Evolutionary conservation across 2,888 invertebrate genomes (phyloP).

Genomic region (Smittia aterrima): DNA sequence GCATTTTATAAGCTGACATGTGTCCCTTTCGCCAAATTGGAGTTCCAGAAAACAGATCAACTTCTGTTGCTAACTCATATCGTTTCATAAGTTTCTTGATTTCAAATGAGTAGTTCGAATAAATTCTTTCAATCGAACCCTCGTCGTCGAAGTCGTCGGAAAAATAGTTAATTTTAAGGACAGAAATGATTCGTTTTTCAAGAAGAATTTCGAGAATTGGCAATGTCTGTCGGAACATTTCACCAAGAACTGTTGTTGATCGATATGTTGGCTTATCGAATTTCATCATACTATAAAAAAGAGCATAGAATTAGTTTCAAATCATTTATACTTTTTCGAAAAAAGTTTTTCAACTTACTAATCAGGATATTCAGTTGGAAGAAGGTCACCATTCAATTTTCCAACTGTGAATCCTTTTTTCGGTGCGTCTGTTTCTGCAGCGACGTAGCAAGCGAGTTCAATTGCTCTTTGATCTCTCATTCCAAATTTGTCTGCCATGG

Average conservation of each 20-base stretch:
- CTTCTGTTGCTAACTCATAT: neutral
- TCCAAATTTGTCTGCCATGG: neutral
- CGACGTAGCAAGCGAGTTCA: neutral
- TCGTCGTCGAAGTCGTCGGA: neutral
- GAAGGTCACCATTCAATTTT: neutral
- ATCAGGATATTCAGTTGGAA: constrained; percentile 1
- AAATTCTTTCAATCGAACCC: neutral
- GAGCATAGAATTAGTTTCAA: too few species aligned
- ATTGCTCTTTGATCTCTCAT: neutral
- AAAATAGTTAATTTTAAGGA: neutral
- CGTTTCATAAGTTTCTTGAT: neutral
- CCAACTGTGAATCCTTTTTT: constrained; percentile 23
- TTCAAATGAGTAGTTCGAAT: neutral
- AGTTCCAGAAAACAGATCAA: constrained; percentile 2
- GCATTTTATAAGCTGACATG: neutral
- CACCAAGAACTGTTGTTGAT: neutral
- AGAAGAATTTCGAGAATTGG: neutral
- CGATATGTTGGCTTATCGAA: neutral
- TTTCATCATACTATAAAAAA: too few species aligned
- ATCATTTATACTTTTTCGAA: too few species aligned
- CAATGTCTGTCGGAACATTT: neutral
- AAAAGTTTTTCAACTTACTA: neutral
- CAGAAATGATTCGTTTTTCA: neutral
- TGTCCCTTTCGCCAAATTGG: neutral
- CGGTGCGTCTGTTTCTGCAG: constrained; percentile 15